Evolutionary conservation across 2,888 invertebrate species (phyloP), one percentile per base, ranked within the genome.

Genomic region (Lasius platythorax): DNA sequence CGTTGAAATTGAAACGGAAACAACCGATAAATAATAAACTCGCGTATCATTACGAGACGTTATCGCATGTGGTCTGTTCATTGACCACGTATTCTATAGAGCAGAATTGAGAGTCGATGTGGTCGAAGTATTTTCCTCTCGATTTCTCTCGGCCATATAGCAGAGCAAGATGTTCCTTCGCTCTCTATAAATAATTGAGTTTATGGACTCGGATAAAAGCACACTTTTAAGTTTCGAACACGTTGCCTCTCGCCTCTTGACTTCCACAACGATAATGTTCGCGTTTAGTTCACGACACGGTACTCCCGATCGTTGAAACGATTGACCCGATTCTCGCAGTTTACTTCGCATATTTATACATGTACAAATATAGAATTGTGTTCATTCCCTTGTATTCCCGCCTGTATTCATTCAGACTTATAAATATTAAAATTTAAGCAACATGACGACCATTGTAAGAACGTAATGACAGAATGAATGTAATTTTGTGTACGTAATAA

Each of bases 131-230:
- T 83, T 78, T 87, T 63, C 67, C 66, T 63, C 30, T 76, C 46
- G 63, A 76, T 85, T 82, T 66, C 50, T 73, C 85, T 63, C 33
- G 53, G 75, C 78, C 28, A 82, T 76, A 78, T 64, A 11, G 82
- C 64, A n/a, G 23, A n/a, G 72, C 53, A 56, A 74, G 61, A 81
- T 73, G 46, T 33, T 79, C 75, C 58, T 79, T 68, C 74, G 73
- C 82, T 87, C 87, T 86, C 84, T 83, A 85, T 88, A 90, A 91
- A 92, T 91, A 89, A 91, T 89, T 85, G 87, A 89, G 79, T 88
- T 90, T 82, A 82, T 84, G 66, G 75, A 84, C 82, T 33, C 37
- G 72, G 40, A 81, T 85, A 85, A 84, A 86, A 87, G 84, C 82
- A 56, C 72, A 61, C 70, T 81, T 79, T 72, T 83, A 81, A 72